These are phyloP conservation scores for Dendrolimus pini DNA, from an alignment of 2,888 invertebrate species.

Conservation along the genomic window DNA sequence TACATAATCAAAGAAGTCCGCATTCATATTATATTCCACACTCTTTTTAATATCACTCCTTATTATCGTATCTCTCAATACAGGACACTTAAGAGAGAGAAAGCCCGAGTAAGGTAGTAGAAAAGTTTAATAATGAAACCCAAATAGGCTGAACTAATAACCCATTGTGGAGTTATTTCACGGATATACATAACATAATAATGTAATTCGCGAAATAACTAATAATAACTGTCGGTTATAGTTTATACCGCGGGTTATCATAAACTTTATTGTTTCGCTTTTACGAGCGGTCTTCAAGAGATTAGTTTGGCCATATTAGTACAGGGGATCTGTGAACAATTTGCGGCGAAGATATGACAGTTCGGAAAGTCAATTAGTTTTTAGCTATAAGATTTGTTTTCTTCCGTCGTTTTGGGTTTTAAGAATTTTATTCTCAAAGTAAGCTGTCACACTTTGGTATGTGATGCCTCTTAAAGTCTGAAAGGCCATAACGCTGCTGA, in stretches of 20 bases:
- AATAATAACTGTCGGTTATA: conserved; percentile 9
- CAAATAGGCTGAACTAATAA: background rate
- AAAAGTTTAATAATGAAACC: background rate
- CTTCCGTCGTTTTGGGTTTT: too few relatives aligned
- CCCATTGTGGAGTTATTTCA: background rate
- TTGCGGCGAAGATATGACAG: background rate
- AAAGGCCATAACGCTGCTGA: too few relatives aligned
- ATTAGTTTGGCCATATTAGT: background rate
- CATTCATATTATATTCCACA: too few relatives aligned
- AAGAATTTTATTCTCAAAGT: too few relatives aligned
- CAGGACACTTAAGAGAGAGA: too few relatives aligned
- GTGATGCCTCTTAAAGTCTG: too few relatives aligned
- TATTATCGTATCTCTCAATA: too few relatives aligned
- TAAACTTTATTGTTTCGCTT: conserved; percentile 20
- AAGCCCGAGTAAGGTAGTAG: too few relatives aligned
- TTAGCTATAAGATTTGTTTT: too few relatives aligned
- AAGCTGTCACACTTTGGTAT: too few relatives aligned
- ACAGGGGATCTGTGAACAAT: background rate
- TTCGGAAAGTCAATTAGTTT: background rate
- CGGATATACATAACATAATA: conserved; percentile 13
- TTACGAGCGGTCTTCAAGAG: conserved; percentile 4
- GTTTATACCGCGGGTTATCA: conserved; percentile 21
- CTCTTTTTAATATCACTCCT: too few relatives aligned
- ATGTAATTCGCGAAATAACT: conserved; percentile 14
- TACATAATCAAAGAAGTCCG: too few relatives aligned